phyloP scores from a whole-genome alignment of 2,113 vertebrate species.

The Festucalex cinctus region DNA sequence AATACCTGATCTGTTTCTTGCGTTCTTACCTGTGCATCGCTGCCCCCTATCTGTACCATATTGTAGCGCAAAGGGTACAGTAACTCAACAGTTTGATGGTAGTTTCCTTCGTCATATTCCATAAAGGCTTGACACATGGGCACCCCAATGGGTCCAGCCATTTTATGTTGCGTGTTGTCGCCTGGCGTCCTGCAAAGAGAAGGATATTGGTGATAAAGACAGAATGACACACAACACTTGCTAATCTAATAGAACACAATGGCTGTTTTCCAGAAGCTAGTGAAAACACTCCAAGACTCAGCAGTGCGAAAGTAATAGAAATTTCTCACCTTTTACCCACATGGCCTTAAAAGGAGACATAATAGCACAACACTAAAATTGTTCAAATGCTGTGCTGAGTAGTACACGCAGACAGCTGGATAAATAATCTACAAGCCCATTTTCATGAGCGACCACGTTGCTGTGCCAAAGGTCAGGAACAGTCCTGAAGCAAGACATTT shows the following conservation, averaged over 20 bases:
- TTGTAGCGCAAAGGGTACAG: slow-evolving; percentile 84
- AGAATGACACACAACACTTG: not conserved
- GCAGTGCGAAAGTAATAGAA: not conserved
- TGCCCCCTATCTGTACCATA: slow-evolving; percentile 79
- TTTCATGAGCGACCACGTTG: not conserved
- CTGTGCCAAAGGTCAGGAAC: slow-evolving; percentile 6
- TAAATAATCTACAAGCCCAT: not conserved
- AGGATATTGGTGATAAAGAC: not conserved
- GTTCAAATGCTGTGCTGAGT: not conserved
- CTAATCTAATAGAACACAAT: not conserved
- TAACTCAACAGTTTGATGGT: slow-evolving; percentile 75
- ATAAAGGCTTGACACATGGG: slow-evolving; percentile 86
- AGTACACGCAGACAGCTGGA: not conserved
- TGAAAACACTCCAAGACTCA: not conserved
- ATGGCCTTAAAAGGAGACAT: not conserved
- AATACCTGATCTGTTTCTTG: not conserved
- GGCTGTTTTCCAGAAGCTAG: not conserved
- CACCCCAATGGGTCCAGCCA: slow-evolving; percentile 75
- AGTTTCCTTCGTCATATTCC: slow-evolving; percentile 81
- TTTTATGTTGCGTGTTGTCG: slow-evolving; percentile 77
- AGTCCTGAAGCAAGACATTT: not conserved
- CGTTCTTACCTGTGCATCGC: slow-evolving; percentile 86
- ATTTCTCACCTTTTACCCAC: not conserved
- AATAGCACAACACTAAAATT: not conserved
- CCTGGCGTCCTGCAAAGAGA: slow-evolving; percentile 66